Conservation (phyloP, 2,113 vertebrate species). For the Euleptes europaea region DNA sequence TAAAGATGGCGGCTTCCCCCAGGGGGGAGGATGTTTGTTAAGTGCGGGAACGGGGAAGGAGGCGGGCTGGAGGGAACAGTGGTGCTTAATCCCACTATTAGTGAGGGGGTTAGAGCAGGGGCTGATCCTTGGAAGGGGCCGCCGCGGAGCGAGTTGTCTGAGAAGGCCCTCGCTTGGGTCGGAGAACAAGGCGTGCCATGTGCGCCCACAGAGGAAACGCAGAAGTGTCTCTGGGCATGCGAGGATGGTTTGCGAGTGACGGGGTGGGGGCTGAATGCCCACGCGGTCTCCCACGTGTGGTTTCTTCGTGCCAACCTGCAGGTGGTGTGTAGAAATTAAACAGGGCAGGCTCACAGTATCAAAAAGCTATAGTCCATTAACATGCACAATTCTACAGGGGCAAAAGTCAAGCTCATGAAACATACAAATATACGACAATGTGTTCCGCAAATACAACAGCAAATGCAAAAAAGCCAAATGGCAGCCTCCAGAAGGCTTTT, state of each 20-base stretch:
- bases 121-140: constrained; percentile 42
- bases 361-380: no score
- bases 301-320: no score
- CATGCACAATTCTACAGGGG: no score
- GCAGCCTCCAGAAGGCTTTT: no score
- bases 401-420: no score
- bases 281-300: no score
- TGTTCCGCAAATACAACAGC: no score
- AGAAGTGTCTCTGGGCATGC: background rate
- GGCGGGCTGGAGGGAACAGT: background rate
- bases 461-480: no score
- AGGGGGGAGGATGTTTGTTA: constrained; percentile 54
- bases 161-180: constrained; percentile 19
- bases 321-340: no score
- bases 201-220: background rate
- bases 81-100: constrained; percentile 57
- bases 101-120: constrained; percentile 66
- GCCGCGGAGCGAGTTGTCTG: constrained; percentile 25
- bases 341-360: no score
- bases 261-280: no score
- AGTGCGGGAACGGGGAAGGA: constrained; percentile 19
- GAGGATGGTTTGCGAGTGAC: background rate
- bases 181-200: background rate
- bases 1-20: constrained; percentile 63
- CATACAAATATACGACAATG: no score